A percentile compares a stretch with the other conserved stretches of the same genome.
Conservation (phyloP, 2,113 vertebrate species). For the Isichthys henryi region DNA sequence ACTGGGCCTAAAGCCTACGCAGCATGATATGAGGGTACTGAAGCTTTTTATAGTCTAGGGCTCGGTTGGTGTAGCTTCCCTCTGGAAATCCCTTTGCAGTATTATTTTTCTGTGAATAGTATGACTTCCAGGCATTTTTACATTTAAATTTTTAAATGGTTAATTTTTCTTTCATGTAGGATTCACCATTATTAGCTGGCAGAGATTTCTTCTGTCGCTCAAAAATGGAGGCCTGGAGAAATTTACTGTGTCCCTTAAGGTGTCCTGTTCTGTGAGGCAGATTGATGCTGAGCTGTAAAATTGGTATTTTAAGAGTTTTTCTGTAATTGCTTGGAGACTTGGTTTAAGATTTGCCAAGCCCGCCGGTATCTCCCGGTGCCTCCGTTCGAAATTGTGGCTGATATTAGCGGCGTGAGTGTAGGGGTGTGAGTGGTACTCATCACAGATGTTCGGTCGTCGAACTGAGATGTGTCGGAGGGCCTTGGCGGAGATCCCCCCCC, state of each 20-base stretch:
- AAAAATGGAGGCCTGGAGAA: not conserved
- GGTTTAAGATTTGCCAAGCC: conserved; percentile 32
- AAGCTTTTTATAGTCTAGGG: not conserved
- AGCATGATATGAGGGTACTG: not conserved
- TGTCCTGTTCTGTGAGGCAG: conserved; percentile 38
- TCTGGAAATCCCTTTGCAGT: not conserved
- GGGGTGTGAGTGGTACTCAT: not conserved
- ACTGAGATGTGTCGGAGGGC: not conserved
- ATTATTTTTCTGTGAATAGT: not conserved
- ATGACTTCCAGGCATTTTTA: not conserved
- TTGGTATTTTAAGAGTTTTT: conserved; percentile 36
- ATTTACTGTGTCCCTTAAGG: conserved; percentile 23
- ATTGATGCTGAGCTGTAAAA: conserved; percentile 43
- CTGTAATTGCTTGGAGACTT: conserved; percentile 45
- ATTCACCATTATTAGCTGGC: conserved; percentile 13
- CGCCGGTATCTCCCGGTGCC: conserved; percentile 21
- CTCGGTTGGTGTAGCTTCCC: not conserved
- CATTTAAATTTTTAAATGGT: not conserved
- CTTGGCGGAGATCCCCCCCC: not conserved
- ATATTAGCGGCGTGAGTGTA: conserved; percentile 21
- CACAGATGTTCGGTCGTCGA: not conserved
- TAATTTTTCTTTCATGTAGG: conserved; percentile 13
- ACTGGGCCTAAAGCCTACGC: not conserved
- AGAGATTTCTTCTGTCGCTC: conserved; percentile 4
- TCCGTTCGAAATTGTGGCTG: conserved; percentile 22